phyloP scores from a whole-genome alignment of 2,797 vertebrate species.

The Parambassis ranga region DNA sequence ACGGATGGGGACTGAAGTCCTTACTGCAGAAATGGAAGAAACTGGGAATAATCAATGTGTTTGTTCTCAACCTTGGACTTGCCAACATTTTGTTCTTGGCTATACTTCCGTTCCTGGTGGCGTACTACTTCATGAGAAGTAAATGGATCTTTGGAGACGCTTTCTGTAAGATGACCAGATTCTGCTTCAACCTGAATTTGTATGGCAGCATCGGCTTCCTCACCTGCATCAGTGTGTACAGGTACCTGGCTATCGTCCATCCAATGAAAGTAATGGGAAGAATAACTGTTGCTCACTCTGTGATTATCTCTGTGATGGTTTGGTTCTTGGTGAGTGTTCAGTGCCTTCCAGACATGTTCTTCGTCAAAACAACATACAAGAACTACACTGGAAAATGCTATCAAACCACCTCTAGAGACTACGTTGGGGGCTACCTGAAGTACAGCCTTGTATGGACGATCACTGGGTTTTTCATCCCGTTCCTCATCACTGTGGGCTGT shows the following conservation, averaged over 20 bases:
- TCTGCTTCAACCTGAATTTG: slow-evolving; percentile 83
- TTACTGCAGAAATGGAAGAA: no score
- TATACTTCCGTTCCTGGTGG: slow-evolving; percentile 81
- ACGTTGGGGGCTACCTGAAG: slow-evolving; percentile 52
- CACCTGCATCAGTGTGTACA: slow-evolving; percentile 84
- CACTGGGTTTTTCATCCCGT: slow-evolving; percentile 78
- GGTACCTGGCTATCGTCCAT: slow-evolving; percentile 85
- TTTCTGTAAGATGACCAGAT: slow-evolving; percentile 80
- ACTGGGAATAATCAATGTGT: no score
- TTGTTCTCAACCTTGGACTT: no score
- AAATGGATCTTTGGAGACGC: slow-evolving; percentile 77
- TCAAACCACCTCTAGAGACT: slow-evolving; percentile 46
- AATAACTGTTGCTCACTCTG: slow-evolving; percentile 41
- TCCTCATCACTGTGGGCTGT: slow-evolving; percentile 79
- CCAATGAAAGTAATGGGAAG: slow-evolving; percentile 75
- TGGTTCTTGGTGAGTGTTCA: slow-evolving; percentile 78
- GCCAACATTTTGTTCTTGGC: slow-evolving; percentile 83
- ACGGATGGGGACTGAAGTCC: no score
- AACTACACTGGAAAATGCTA: slow-evolving; percentile 2
- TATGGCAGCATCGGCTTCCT: slow-evolving; percentile 88
- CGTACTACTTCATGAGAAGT: slow-evolving; percentile 67
- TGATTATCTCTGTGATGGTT: slow-evolving; percentile 53
- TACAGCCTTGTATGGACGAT: slow-evolving; percentile 73
- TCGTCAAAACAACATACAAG: slow-evolving; percentile 52
- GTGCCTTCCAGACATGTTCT: slow-evolving; percentile 75